Evolutionary conservation across 2,797 vertebrate species (phyloP), one percentile per base, ranked within the genome.

Genomic region (Sebastes iracundus): DNA sequence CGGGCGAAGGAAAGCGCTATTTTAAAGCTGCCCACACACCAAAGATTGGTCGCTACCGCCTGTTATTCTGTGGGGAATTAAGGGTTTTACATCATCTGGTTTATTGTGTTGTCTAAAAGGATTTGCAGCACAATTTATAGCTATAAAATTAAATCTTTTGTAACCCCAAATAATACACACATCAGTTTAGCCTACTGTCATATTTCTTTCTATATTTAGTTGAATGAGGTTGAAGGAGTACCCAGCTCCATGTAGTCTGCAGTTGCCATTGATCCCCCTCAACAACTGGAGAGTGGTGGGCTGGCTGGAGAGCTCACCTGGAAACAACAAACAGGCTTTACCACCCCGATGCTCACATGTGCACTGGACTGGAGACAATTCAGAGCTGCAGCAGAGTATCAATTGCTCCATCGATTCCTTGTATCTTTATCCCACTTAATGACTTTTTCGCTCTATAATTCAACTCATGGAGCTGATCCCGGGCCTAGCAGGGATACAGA

Each of bases 341-440:
- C 83, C 86, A 80, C 72, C 72, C 84, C 22, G 85, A 87, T 88
- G 88, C 88, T 94, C 83, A 49, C 18, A 67, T 88, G 93, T 88
- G 92, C 91, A 90, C 85, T 73, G 88, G 82, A 89, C 89, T 77
- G 80, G 80, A 92, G 87, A 92, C 88, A 89, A 91, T 88, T 84
- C 90, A 87, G 87, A 84, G 78, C 80, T 69, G 82, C 64, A 25
- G 81, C 62, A 25, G 64, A 83, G 87, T 87, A 92, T 90, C 92
- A 90, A 83, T 89, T 87, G 86, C 88, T 72, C 86, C 87, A 94
- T 95, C 92, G 94, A 95, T 94, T 89, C 66, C 85, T 83, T 89
- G 91, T 88, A 88, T 94, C 90, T 93, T 93, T 85, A 93, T 92
- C 90, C 92, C 73, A 80, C 91, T 88, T 94, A 92, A 93, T 93